Evolutionary conservation across 2,113 vertebrate genomes (phyloP).

Genomic region (Raphicerus campestris): DNA sequence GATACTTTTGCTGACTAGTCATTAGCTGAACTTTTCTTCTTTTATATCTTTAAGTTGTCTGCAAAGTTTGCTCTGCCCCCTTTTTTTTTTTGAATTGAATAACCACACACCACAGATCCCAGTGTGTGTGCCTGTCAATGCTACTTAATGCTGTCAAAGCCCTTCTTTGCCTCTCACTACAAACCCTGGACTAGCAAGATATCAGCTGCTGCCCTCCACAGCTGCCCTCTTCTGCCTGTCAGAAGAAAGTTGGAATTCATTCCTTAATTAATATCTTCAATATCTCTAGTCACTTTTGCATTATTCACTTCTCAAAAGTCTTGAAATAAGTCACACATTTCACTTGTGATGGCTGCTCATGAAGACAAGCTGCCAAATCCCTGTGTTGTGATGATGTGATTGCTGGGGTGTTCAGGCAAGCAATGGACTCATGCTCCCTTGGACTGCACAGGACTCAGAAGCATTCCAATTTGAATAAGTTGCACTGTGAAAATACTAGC

Average conservation of each 20-base stretch:
- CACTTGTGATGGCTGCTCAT: neutral
- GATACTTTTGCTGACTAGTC: neutral
- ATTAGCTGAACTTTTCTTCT: neutral
- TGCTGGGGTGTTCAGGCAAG: rapidly evolving
- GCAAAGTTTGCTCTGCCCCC: neutral
- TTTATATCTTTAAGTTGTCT: neutral
- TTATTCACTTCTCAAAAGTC: neutral
- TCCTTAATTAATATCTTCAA: neutral
- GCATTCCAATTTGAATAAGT: neutral
- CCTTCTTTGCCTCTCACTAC: neutral
- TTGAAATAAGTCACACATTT: neutral
- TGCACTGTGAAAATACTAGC: neutral
- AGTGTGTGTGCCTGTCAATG: neutral
- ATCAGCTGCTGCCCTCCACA: neutral
- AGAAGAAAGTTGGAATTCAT: neutral
- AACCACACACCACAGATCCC: neutral
- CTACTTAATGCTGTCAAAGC: neutral
- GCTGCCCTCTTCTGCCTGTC: too few species aligned
- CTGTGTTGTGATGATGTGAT: neutral
- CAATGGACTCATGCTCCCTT: too few species aligned
- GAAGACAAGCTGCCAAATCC: neutral
- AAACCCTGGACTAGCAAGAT: neutral
- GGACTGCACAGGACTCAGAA: neutral
- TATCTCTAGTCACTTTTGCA: neutral
- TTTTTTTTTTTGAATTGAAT: neutral